Evolutionary conservation across 2,888 invertebrate species (phyloP).

Genomic region (Drosophila suboccidentalis): DNA sequence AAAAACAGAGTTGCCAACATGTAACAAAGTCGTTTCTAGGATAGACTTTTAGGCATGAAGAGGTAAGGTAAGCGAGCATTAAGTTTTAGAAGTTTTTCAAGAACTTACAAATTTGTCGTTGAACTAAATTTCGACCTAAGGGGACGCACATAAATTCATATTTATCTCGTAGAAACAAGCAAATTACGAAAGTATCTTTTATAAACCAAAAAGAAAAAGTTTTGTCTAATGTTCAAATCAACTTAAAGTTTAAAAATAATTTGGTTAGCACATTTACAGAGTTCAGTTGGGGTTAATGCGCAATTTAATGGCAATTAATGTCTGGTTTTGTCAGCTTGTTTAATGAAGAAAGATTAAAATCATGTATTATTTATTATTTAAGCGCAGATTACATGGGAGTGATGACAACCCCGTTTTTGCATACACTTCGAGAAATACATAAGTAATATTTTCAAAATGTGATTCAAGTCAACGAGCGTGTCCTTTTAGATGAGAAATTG

Average conservation of each 20-base stretch:
- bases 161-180: not conserved
- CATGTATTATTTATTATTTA: not conserved
- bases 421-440: not conserved
- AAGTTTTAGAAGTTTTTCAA: not conserved
- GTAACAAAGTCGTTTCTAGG: not conserved
- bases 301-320: not conserved
- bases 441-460: slow-evolving; percentile 11
- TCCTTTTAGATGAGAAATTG: slow-evolving; percentile 3
- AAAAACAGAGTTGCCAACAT: slow-evolving; percentile 21
- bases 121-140: not conserved
- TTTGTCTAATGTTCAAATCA: not conserved
- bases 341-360: not conserved
- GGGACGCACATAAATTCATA: not conserved
- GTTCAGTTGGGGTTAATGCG: slow-evolving; percentile 2
- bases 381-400: not conserved
- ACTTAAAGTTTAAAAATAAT: not conserved
- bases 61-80: not conserved
- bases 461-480: slow-evolving; percentile 15
- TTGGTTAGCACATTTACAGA: not conserved
- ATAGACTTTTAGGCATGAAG: not conserved
- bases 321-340: not conserved
- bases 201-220: not conserved
- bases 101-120: not conserved
- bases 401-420: slow-evolving; percentile 11
- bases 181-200: not conserved